Evolutionary conservation across 2,113 vertebrate species (phyloP).

Genomic region (Lichenostomus cassidix): DNA sequence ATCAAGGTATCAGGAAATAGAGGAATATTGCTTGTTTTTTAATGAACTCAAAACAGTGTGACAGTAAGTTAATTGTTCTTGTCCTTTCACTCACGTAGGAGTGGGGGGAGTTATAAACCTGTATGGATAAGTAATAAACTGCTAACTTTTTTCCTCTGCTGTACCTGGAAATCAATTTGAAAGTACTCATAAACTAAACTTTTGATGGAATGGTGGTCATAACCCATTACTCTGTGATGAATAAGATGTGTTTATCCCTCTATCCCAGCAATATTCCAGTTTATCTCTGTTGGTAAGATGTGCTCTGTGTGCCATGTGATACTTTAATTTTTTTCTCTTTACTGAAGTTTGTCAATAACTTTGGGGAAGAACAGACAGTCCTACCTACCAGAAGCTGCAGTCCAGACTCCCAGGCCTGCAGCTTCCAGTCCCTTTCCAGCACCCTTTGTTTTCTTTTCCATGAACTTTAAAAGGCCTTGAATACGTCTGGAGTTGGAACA

Average conservation of each 20-base stretch:
- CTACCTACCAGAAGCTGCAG: not conserved
- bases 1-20: not conserved
- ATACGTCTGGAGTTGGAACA: not conserved
- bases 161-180: not conserved
- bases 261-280: not conserved
- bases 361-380: not conserved
- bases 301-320: not conserved
- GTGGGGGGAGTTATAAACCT: not conserved
- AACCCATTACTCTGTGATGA: not conserved
- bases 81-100: not conserved
- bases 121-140: not conserved
- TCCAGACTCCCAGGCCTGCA: not conserved
- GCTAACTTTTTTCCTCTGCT: not conserved
- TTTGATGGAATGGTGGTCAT: not conserved
- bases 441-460: not conserved
- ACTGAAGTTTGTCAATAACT: not conserved
- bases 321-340: no score
- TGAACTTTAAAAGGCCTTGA: not conserved
- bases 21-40: not conserved
- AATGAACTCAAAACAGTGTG: not conserved
- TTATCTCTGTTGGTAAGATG: not conserved
- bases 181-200: not conserved
- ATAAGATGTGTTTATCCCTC: not conserved
- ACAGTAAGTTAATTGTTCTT: not conserved
- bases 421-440: not conserved